phyloP scores from a whole-genome alignment of 2,888 invertebrate species.

The Dynastes hyllus region DNA sequence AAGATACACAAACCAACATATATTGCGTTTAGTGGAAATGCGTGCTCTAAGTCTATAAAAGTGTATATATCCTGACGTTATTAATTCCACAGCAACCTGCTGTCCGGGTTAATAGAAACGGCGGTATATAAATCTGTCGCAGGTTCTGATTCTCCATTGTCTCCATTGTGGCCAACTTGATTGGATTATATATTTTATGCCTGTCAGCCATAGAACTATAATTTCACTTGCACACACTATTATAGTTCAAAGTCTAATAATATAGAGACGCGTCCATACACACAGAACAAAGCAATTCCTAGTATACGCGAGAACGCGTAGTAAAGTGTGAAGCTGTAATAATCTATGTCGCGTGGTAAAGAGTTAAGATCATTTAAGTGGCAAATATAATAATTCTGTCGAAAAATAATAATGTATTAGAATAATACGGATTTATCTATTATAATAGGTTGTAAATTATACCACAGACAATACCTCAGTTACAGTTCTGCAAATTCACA shows the following conservation, averaged over 20 bases:
- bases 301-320: conserved; percentile 10
- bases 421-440: too few species aligned
- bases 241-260: conserved; percentile 52
- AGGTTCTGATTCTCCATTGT: conserved; percentile 69
- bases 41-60: conserved; percentile 58
- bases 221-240: conserved; percentile 51
- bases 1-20: neutral
- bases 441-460: too few species aligned
- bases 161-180: conserved; percentile 68
- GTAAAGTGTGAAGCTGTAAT: conserved; percentile 10
- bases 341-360: neutral
- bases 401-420: too few species aligned
- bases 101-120: conserved; percentile 59
- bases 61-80: conserved; percentile 53
- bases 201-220: conserved; percentile 59
- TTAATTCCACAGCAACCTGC: conserved; percentile 57
- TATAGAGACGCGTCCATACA: conserved; percentile 34
- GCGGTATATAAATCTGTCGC: conserved; percentile 68
- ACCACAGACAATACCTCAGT: too few species aligned
- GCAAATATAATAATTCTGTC: neutral
- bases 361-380: neutral
- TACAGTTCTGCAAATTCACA: too few species aligned
- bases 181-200: conserved; percentile 68
- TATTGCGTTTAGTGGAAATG: conserved; percentile 49
- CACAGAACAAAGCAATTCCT: conserved; percentile 18